Evolutionary conservation across 2,113 vertebrate species (phyloP).

Genomic region (Gallinago undulata): DNA sequence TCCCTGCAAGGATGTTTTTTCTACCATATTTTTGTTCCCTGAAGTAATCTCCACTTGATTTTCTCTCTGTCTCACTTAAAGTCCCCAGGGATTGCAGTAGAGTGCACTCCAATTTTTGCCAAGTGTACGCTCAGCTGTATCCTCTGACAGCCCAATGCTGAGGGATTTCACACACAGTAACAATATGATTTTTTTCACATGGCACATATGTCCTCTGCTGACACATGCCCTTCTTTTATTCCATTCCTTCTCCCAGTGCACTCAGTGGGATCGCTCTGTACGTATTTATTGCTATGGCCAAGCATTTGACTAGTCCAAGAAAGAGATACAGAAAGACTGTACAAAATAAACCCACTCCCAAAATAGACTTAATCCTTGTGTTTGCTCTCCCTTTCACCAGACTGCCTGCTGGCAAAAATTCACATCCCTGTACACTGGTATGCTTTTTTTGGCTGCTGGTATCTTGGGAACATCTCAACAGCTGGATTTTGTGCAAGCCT

Average conservation of each 20-base stretch:
- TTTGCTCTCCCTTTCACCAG: conserved; percentile 8
- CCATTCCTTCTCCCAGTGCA: neutral
- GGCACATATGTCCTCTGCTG: neutral
- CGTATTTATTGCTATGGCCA: neutral
- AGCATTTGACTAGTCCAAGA: neutral
- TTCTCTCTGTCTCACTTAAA: neutral
- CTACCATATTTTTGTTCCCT: neutral
- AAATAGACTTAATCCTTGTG: conserved; percentile 29
- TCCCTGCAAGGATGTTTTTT: neutral
- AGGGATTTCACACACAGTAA: neutral
- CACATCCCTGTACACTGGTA: neutral
- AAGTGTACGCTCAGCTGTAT: neutral
- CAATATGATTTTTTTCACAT: neutral
- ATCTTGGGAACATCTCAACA: conserved; percentile 46
- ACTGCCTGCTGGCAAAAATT: conserved; percentile 23
- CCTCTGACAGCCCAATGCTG: neutral
- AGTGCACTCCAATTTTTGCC: neutral
- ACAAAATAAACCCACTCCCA: neutral
- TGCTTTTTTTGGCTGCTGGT: conserved; percentile 42
- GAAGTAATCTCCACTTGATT: neutral
- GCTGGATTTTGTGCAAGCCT: conserved; percentile 48
- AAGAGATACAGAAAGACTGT: neutral
- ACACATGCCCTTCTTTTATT: neutral
- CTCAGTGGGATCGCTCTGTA: neutral
- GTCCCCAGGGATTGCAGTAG: neutral